These are phyloP conservation scores for Drosophila antonietae DNA, from an alignment of 2,888 invertebrate genomes.

Conservation along the genomic window DNA sequence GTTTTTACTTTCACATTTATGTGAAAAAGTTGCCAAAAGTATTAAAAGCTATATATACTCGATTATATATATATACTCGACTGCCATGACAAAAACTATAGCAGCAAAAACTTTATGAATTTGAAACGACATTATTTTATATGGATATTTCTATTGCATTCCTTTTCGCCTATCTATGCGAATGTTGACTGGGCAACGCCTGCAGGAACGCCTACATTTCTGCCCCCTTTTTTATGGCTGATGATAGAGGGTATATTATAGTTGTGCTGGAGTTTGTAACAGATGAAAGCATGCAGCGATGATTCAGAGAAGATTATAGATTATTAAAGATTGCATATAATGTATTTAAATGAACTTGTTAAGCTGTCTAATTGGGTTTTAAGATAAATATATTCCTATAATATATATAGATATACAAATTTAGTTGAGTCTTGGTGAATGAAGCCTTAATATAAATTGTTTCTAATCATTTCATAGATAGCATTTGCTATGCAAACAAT, in stretches of 20 bases:
- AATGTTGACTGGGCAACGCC: conserved; percentile 26
- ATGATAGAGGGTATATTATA: neutral
- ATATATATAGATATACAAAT: too few species aligned
- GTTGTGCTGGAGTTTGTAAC: neutral
- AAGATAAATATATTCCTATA: too few species aligned
- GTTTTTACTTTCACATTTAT: neutral
- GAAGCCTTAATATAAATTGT: neutral
- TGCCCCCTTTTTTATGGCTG: neutral
- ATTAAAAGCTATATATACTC: neutral
- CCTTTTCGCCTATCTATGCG: conserved; percentile 35
- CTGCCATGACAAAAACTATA: neutral
- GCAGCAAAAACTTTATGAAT: conserved; percentile 3
- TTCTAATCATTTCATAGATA: too few species aligned
- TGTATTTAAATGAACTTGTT: too few species aligned
- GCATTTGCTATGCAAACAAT: neutral
- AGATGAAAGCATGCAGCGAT: too few species aligned
- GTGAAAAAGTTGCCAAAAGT: neutral
- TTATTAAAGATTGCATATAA: too few species aligned
- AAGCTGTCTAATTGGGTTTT: too few species aligned
- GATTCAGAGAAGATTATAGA: too few species aligned
- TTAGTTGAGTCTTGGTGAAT: too few species aligned
- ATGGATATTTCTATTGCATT: conserved; percentile 27
- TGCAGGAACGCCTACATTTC: neutral
- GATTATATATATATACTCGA: neutral
- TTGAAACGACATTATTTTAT: conserved; percentile 34